Base-by-base conservation (phyloP, 2,113 vertebrate species). In the Campylomormyrus tamandua region DNA sequence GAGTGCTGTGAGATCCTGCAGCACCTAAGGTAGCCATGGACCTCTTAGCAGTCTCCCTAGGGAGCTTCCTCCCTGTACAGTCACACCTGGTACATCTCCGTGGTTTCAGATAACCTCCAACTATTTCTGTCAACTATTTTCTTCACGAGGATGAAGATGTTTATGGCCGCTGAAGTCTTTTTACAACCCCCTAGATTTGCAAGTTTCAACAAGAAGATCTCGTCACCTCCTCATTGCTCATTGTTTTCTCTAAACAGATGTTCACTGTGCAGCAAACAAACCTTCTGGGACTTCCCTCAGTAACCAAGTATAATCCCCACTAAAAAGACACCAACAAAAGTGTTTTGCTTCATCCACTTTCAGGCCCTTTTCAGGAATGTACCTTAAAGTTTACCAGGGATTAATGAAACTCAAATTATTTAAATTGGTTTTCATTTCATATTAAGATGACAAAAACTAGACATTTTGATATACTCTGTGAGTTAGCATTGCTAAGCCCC, bases 201-300 rank as follows among this genome's bases (percentile, higher is more conserved):
- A 70, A 11, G 62, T 31, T 70, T 70, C 62, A 31, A 70, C 62
- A 70, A 70, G 62, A 70, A 31, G n/a, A 70, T 70, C 62, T 70
- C 62, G 3, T 31, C 27, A 70, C 10, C 62, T 70, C 62, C n/a
- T 70, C n/a, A 6, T 4, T 13, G 62, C 62, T 70, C 62, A 70
- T 87, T 10, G 27, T 87, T 87, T 87, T 87, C 52, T 87, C 9
- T 87, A 53, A 53, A 87, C 85, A 53, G 50, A 87, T 17, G 52
- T 52, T 27, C 49, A 52, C 48, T 35, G 49, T 87, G 85, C n/a
- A 56, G 53, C 35, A 53, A 35, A 49, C 35, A 56, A 87, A 87
- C 45, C 11, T 87, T 70, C 62, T 31, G 62, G 62, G 62, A 70
- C 62, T 70, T 70, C n/a, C 62, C 62, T 31, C n/a, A 70, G n/a